These are phyloP conservation scores for Halichoerus grypus DNA, from an alignment of 2,113 vertebrate genomes.

Conservation along the genomic window DNA sequence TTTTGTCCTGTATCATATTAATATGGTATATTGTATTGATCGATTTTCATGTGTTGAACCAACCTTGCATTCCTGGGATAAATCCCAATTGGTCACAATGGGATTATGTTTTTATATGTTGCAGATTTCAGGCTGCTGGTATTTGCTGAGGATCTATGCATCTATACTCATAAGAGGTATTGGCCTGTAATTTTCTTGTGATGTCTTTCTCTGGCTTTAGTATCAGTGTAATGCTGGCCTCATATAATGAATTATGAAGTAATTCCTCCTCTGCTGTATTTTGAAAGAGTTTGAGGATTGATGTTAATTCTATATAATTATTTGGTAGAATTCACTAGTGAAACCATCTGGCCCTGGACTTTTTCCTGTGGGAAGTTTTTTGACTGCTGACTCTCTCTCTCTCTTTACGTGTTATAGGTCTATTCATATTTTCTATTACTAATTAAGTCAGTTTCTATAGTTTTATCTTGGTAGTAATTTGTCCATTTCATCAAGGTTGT, in stretches of 20 bases:
- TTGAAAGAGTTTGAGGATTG: neutral
- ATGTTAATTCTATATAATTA: neutral
- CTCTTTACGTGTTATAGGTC: neutral
- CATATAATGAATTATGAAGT: neutral
- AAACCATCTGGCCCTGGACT: neutral
- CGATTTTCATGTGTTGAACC: neutral
- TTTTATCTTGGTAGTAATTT: neutral
- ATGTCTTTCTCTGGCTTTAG: neutral
- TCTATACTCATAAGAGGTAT: neutral
- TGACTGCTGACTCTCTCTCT: neutral
- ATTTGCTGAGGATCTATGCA: neutral
- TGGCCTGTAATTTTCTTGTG: neutral
- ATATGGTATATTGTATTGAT: neutral
- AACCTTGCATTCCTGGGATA: neutral
- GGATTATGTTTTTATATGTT: neutral
- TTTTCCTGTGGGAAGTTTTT: neutral
- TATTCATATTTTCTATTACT: neutral
- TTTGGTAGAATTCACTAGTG: neutral
- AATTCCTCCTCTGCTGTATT: neutral
- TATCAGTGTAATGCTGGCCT: neutral
- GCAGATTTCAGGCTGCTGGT: neutral
- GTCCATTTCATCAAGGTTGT: neutral
- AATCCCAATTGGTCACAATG: neutral
- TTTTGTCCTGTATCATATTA: slow-evolving; percentile 1
- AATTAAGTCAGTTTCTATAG: neutral